A percentile compares a stretch with the other conserved stretches of the same genome.
phyloP scores from a whole-genome alignment of 2,797 vertebrate species.

The Poeciliopsis turneri region DNA sequence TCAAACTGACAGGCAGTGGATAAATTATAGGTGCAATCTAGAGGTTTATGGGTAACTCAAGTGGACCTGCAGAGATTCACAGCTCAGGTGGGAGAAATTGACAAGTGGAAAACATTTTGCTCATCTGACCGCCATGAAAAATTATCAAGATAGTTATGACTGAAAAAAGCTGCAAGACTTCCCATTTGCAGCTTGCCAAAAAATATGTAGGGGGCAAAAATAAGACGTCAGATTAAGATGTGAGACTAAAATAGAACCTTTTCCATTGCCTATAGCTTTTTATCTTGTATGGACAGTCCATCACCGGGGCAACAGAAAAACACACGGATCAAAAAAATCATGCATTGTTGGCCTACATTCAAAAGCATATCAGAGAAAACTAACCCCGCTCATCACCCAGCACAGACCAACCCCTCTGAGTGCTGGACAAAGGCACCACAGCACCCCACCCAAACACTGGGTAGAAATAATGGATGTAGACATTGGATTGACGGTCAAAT shows the following conservation, averaged over 20 bases:
- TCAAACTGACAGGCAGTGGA: background rate
- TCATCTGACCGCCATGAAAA: background rate
- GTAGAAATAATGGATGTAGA: background rate
- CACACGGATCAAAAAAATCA: background rate
- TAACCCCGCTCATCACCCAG: background rate
- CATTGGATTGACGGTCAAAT: background rate
- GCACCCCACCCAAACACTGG: background rate
- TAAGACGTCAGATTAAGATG: background rate
- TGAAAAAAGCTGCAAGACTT: background rate
- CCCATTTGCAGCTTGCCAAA: background rate
- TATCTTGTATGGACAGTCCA: background rate
- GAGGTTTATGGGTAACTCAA: background rate
- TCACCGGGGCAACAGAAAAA: background rate
- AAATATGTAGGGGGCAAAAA: background rate
- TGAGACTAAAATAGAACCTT: background rate
- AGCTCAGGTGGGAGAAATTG: background rate
- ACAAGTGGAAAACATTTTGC: background rate
- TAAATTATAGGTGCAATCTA: background rate
- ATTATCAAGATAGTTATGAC: background rate
- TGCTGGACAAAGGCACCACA: background rate
- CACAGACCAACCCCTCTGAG: background rate
- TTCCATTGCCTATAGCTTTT: background rate
- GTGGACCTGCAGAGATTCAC: background rate
- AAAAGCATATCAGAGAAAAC: background rate
- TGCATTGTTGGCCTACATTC: background rate